phyloP scores from a whole-genome alignment of 2,113 vertebrate genomes.

The Petaurus breviceps region DNA sequence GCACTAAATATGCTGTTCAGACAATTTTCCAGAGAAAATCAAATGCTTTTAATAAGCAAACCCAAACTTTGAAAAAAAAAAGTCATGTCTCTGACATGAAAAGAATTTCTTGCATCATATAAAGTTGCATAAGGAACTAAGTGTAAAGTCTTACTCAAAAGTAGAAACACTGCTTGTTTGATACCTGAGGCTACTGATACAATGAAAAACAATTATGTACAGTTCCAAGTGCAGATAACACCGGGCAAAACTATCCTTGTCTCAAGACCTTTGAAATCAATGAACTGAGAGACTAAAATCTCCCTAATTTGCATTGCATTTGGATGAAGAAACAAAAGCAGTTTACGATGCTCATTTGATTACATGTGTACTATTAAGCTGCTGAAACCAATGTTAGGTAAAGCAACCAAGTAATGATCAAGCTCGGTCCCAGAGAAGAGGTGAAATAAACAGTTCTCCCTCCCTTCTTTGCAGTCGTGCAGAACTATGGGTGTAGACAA shows the following conservation, averaged over 20 bases:
- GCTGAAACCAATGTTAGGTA: neutral
- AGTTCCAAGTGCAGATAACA: neutral
- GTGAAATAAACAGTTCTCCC: neutral
- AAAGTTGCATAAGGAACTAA: neutral
- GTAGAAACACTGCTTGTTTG: neutral
- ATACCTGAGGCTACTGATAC: neutral
- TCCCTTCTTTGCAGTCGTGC: neutral
- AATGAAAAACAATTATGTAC: neutral
- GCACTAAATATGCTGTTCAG: neutral
- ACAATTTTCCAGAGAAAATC: neutral
- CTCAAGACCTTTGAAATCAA: neutral
- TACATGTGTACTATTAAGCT: neutral
- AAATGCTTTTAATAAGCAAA: neutral
- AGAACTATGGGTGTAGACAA: neutral
- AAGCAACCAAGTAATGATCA: neutral
- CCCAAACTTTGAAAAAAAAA: neutral
- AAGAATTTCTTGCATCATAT: neutral
- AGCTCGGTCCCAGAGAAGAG: neutral
- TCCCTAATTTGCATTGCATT: neutral
- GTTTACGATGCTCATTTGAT: neutral
- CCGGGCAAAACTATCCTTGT: neutral
- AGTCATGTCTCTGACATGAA: neutral
- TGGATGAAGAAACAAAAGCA: neutral
- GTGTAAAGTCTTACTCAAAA: neutral
- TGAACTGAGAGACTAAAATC: neutral